Conservation (phyloP, 2,888 invertebrate genomes). For the Philopedon plagiatum region DNA sequence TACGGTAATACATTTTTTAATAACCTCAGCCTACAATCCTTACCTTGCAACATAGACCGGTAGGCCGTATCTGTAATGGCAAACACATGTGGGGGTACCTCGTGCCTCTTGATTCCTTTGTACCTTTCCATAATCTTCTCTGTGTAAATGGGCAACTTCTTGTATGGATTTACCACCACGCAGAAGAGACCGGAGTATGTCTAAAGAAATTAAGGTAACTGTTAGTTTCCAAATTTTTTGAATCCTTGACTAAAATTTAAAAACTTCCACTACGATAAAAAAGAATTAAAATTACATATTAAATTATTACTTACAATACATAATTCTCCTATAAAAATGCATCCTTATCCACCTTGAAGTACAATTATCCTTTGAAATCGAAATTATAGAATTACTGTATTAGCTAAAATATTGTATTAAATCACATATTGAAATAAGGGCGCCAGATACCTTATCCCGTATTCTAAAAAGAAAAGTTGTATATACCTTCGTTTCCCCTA, state of each 20-base stretch:
- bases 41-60: constrained; percentile 99
- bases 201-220: constrained; percentile 74
- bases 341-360: constrained; percentile 24
- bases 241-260: no score
- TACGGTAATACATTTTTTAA: no score
- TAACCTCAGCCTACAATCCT: constrained; percentile 24
- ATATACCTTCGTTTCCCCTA: no score
- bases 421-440: no score
- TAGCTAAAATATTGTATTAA: no score
- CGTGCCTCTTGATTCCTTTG: constrained; percentile 99
- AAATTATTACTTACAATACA: constrained; percentile 7
- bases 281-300: not conserved
- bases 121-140: constrained; percentile 99
- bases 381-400: no score
- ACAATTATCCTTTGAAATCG: not conserved
- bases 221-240: no score
- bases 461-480: no score
- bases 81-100: constrained; percentile 99
- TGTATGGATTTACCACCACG: constrained; percentile 99
- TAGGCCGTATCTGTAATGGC: constrained; percentile 99
- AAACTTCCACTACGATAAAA: not conserved
- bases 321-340: constrained; percentile 5
- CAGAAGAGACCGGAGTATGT: constrained; percentile 99
- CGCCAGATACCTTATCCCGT: no score
- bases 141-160: constrained; percentile 98